phyloP scores from a whole-genome alignment of 2,113 vertebrate genomes.

The Heterotilapia buettikoferi region DNA sequence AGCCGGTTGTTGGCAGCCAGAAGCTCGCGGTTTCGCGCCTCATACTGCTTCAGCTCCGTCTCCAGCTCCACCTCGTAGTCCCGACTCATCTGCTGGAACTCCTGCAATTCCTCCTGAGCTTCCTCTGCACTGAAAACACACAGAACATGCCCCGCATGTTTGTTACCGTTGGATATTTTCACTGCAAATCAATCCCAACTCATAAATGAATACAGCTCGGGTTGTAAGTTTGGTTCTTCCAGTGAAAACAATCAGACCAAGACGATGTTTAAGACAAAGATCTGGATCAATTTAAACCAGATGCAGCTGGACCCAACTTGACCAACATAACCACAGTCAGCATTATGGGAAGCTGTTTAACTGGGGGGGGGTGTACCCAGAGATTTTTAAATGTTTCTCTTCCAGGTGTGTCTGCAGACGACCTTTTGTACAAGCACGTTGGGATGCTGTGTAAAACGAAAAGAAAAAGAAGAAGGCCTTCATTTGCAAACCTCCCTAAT shows the following conservation, averaged over 20 bases:
- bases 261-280: not conserved
- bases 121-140: conserved; percentile 74
- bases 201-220: not conserved
- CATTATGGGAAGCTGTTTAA: not conserved
- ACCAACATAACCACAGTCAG: not conserved
- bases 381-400: not conserved
- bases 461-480: not conserved
- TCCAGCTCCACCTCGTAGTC: conserved; percentile 94
- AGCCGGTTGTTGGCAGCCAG: conserved; percentile 81
- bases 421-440: not conserved
- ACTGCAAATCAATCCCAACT: not conserved
- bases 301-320: not conserved
- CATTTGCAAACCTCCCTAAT: not conserved
- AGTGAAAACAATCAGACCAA: not conserved
- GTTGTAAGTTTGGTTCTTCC: accelerated
- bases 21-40: conserved; percentile 85
- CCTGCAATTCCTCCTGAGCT: conserved; percentile 83
- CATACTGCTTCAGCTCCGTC: conserved; percentile 85
- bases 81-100: conserved; percentile 93
- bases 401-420: not conserved
- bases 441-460: not conserved
- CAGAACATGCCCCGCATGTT: not conserved
- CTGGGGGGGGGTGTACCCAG: accelerated
- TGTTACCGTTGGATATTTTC: not conserved
- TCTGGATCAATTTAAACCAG: not conserved